phyloP scores from a whole-genome alignment of 1,140 invertebrate genomes.

The Nephotettix cincticeps region DNA sequence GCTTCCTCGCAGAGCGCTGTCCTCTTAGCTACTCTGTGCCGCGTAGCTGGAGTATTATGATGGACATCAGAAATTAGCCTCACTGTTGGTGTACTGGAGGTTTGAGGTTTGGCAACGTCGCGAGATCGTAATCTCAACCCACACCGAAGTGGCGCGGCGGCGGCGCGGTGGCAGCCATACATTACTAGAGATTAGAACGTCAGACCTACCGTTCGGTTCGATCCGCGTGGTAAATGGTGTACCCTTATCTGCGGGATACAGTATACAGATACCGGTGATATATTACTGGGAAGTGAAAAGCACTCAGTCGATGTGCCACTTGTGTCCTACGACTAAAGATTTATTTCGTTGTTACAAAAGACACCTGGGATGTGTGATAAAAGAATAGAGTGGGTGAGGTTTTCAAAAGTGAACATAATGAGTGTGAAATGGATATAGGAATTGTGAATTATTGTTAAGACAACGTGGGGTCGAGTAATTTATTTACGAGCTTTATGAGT shows the following conservation, averaged over 20 bases:
- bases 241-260: not conserved
- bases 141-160: not conserved
- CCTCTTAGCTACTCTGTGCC: too few species aligned
- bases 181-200: slow-evolving; percentile 8
- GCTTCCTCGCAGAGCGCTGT: too few species aligned
- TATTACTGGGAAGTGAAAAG: not conserved
- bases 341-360: not conserved
- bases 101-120: slow-evolving; percentile 1
- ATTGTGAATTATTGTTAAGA: too few species aligned
- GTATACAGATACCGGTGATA: slow-evolving; percentile 10
- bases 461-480: too few species aligned
- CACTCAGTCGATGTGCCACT: not conserved
- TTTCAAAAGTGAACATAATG: too few species aligned
- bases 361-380: too few species aligned
- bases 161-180: not conserved
- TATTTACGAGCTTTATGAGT: too few species aligned
- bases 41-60: too few species aligned
- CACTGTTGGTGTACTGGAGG: not conserved
- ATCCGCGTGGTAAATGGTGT: slow-evolving; percentile 2
- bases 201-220: slow-evolving; percentile 5
- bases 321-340: not conserved
- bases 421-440: too few species aligned
- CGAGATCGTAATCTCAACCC: slow-evolving; percentile 1
- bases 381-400: too few species aligned
- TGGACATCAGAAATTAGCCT: too few species aligned